Percentiles rank a stretch among this genome's conserved stretches.
These are phyloP conservation scores for Cherax quadricarinatus DNA, from an alignment of 1,140 invertebrate genomes.

Conservation along the genomic window DNA sequence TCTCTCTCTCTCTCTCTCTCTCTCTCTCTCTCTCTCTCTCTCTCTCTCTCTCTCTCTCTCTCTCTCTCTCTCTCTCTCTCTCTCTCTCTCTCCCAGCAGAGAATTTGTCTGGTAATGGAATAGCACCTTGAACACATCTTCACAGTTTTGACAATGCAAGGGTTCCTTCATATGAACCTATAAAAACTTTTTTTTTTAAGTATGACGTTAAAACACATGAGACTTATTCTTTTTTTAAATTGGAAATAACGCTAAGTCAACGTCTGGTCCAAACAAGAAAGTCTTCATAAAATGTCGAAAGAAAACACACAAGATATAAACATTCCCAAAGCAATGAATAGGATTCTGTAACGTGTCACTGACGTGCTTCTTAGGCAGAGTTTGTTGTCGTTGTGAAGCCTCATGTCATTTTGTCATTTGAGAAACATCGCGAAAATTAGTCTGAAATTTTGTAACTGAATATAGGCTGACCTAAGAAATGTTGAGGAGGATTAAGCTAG, in stretches of 20 bases:
- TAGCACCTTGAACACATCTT: slow-evolving; percentile 6
- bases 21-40: background rate
- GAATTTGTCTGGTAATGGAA: background rate
- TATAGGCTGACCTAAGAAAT: too few species aligned
- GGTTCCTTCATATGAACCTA: background rate
- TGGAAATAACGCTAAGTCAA: background rate
- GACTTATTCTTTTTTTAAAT: background rate
- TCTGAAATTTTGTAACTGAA: too few species aligned
- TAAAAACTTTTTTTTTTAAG: background rate
- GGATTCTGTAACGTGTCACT: too few species aligned
- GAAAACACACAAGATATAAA: background rate
- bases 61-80: background rate
- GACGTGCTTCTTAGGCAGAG: too few species aligned
- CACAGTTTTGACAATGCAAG: background rate
- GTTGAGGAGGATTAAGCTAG: too few species aligned
- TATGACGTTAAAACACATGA: slow-evolving; percentile 1
- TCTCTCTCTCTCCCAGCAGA: background rate
- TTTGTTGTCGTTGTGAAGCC: too few species aligned
- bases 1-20: background rate
- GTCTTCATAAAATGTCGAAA: background rate
- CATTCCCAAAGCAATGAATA: too few species aligned
- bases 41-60: background rate
- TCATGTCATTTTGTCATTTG: too few species aligned
- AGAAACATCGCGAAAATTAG: too few species aligned
- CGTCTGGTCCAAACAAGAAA: background rate